Conservation (phyloP, 2,888 invertebrate species). For the Trichogramma dendrolimi region DNA sequence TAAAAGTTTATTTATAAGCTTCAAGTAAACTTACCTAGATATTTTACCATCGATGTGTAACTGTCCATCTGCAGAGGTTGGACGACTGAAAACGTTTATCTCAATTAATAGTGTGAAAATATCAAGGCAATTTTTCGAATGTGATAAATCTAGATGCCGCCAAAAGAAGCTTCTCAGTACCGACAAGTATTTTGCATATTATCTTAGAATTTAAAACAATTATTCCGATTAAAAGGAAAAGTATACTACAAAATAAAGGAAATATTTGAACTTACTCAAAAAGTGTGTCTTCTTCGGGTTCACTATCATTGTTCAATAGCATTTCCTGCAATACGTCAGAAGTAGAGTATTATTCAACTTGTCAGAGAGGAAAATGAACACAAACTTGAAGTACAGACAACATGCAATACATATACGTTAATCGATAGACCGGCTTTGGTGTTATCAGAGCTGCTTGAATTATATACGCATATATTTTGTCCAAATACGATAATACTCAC, state of each 20-base stretch:
- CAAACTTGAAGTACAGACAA: not conserved
- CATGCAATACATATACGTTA: not conserved
- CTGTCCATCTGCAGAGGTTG: constrained; percentile 31
- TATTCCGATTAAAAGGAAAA: not conserved
- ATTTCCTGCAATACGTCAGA: constrained; percentile 37
- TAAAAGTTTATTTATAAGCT: too few species aligned
- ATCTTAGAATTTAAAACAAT: not conserved
- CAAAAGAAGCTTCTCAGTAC: constrained; percentile 6
- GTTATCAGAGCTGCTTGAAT: too few species aligned
- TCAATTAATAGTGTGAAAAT: not conserved
- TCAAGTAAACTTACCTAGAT: constrained; percentile 24
- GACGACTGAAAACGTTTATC: constrained; percentile 23
- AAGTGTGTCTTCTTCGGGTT: constrained; percentile 45
- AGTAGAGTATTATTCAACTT: constrained; percentile 11
- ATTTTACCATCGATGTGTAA: constrained; percentile 33
- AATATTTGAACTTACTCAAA: constrained; percentile 39
- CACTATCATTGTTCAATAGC: constrained; percentile 47
- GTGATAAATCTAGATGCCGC: not conserved
- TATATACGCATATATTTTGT: too few species aligned
- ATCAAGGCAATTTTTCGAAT: not conserved
- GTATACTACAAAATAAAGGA: constrained; percentile 2
- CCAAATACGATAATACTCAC: constrained; percentile 31
- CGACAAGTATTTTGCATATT: not conserved
- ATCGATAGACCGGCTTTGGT: too few species aligned
- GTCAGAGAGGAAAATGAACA: not conserved